Percentiles rank a stretch among this genome's conserved stretches.
Evolutionary conservation across 2,113 vertebrate species (phyloP).

Genomic region (Poecilia latipinna): DNA sequence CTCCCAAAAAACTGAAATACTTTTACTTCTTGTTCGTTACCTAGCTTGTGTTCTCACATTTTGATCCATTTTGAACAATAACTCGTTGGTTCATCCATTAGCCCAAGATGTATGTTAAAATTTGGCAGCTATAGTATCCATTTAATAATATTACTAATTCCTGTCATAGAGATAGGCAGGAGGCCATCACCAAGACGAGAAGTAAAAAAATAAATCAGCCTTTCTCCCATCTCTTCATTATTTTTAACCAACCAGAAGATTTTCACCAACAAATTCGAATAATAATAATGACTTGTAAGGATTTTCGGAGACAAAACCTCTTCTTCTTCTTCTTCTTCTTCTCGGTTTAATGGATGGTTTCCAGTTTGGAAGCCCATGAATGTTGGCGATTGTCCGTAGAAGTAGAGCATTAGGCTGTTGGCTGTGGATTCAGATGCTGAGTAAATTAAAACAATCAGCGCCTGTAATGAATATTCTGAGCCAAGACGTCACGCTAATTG

Average conservation of each 20-base stretch:
- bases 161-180: not conserved
- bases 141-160: not conserved
- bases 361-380: not conserved
- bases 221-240: not conserved
- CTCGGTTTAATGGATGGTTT: not conserved
- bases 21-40: not conserved
- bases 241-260: not conserved
- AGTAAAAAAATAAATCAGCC: not conserved
- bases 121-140: not conserved
- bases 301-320: not conserved
- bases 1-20: constrained; percentile 4
- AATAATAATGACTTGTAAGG: not conserved
- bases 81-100: not conserved
- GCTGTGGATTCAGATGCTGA: not conserved
- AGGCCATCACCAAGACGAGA: not conserved
- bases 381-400: not conserved
- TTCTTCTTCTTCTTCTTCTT: not conserved
- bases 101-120: not conserved
- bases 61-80: not conserved
- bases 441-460: constrained; percentile 1
- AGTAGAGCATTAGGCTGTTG: not conserved
- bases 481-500: not conserved
- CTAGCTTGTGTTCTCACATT: not conserved
- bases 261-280: not conserved
- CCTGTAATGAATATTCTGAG: not conserved